phyloP scores from a whole-genome alignment of 53 echinoderm and acorn worm species.

The Echinarachnius parma region DNA sequence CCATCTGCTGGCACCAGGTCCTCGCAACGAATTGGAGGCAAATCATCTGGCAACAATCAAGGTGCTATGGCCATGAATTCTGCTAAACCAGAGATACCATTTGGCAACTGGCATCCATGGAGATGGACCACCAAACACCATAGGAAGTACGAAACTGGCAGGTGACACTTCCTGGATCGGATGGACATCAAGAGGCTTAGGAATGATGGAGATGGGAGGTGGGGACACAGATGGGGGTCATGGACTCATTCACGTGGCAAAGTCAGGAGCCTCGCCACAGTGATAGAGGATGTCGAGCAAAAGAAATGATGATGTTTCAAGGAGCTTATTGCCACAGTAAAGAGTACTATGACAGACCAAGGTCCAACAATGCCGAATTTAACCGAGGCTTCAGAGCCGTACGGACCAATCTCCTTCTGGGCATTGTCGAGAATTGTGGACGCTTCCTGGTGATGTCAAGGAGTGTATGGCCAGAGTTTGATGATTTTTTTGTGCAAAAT shows the following conservation, averaged over 20 bases:
- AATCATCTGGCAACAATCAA: slow-evolving; percentile 26
- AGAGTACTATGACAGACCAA: no score
- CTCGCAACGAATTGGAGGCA: not conserved
- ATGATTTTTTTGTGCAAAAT: no score
- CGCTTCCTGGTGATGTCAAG: no score
- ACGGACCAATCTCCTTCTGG: no score
- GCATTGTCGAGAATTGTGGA: no score
- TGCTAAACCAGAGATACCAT: not conserved
- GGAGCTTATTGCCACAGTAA: no score
- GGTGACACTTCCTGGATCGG: slow-evolving; percentile 53
- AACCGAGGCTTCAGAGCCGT: no score
- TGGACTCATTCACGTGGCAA: slow-evolving; percentile 3
- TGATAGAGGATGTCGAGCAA: no score
- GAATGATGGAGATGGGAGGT: slow-evolving; percentile 9
- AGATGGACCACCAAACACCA: slow-evolving; percentile 48
- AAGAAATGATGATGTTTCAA: no score
- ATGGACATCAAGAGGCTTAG: slow-evolving; percentile 26
- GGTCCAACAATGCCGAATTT: no score
- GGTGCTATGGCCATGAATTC: not conserved
- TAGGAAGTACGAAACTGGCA: slow-evolving; percentile 51
- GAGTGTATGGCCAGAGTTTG: no score
- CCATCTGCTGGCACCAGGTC: slow-evolving; percentile 25
- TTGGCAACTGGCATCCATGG: slow-evolving; percentile 39
- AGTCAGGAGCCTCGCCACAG: no score
- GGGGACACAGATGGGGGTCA: slow-evolving; percentile 4